These are phyloP conservation scores for Heterohyrax brucei DNA, from an alignment of 2,797 vertebrate genomes.

Conservation along the genomic window DNA sequence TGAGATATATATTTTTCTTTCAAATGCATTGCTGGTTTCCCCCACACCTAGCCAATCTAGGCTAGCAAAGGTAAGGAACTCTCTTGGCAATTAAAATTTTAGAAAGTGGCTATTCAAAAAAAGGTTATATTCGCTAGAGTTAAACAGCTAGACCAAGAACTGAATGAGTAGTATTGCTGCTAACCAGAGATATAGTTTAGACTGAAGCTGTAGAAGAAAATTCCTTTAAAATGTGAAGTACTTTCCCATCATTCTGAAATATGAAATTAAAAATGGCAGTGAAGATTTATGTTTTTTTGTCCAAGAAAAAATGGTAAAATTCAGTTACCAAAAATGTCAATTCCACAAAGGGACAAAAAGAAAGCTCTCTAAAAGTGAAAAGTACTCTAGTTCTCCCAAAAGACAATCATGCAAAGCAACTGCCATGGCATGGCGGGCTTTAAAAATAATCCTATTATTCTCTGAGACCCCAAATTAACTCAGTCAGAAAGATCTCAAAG, in stretches of 20 bases:
- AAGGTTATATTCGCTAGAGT: constrained; percentile 36
- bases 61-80: constrained; percentile 72
- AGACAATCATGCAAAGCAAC: constrained; percentile 21
- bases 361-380: constrained; percentile 45
- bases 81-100: constrained; percentile 63
- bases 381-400: not conserved
- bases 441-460: constrained; percentile 5
- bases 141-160: constrained; percentile 15
- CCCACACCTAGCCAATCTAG: constrained; percentile 51
- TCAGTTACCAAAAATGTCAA: constrained; percentile 50
- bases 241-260: constrained; percentile 38
- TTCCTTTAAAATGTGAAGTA: not conserved
- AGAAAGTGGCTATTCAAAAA: constrained; percentile 65
- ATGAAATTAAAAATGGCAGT: constrained; percentile 63
- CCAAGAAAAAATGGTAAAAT: constrained; percentile 63
- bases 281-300: constrained; percentile 47
- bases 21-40: constrained; percentile 65
- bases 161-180: not conserved
- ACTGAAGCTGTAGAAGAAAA: not conserved
- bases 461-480: constrained; percentile 43
- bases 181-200: constrained; percentile 21
- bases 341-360: constrained; percentile 45
- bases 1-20: constrained; percentile 7
- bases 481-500: not conserved
- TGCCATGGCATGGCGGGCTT: not conserved